Percentiles rank a stretch among this genome's conserved stretches.
Conservation (phyloP, 92 coral and sea anemone genomes). For the Porites evermanni region DNA sequence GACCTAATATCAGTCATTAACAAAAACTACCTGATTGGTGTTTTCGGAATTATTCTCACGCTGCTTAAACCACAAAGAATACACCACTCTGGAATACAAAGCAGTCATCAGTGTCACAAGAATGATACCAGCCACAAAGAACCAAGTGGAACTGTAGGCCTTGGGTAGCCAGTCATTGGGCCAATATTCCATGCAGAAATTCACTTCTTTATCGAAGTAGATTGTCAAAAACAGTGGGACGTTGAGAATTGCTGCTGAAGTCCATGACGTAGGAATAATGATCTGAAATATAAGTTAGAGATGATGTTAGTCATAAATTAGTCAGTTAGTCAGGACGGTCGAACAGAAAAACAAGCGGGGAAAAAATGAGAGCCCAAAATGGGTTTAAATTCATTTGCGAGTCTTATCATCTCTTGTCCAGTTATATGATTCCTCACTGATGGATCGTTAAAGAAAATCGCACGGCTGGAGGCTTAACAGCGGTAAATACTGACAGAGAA, state of each 20-base stretch:
- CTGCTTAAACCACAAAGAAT: conserved; percentile 56
- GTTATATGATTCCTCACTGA: too few species aligned
- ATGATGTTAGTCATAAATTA: background rate
- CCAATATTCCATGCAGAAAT: conserved; percentile 49
- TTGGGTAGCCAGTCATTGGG: conserved; percentile 44
- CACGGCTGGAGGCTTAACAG: too few species aligned
- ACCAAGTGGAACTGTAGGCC: conserved; percentile 60
- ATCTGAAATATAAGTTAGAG: background rate
- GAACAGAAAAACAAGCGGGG: too few species aligned
- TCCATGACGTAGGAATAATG: conserved; percentile 37
- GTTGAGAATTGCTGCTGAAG: conserved; percentile 9
- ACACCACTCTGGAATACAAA: conserved; percentile 58
- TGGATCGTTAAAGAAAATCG: too few species aligned
- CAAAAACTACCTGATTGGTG: conserved; percentile 31
- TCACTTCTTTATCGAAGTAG: background rate
- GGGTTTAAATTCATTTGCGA: too few species aligned
- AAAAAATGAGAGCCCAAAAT: too few species aligned
- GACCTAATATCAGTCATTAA: too few species aligned
- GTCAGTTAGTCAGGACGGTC: too few species aligned
- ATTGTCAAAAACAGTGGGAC: conserved; percentile 32
- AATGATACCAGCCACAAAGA: conserved; percentile 36
- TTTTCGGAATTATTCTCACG: background rate
- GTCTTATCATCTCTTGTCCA: too few species aligned
- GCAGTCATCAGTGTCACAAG: conserved; percentile 50
- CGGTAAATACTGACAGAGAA: too few species aligned